Evolutionary conservation across 2,888 invertebrate genomes (phyloP).

Genomic region (Brachyopa scutellaris): DNA sequence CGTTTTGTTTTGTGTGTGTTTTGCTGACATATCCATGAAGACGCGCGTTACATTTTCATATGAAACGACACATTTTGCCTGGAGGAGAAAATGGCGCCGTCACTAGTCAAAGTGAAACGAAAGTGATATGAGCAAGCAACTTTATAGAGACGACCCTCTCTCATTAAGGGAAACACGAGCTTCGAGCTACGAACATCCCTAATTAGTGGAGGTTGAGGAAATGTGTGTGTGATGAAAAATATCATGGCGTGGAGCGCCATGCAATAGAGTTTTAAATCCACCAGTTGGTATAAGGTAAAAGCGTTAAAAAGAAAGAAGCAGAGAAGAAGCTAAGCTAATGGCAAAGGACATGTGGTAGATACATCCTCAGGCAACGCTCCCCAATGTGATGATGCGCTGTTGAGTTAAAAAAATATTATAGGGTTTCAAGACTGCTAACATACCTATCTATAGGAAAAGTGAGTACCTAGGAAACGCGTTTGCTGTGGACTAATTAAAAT

Average conservation of each 20-base stretch:
- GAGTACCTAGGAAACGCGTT: slow-evolving; percentile 41
- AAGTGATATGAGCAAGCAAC: slow-evolving; percentile 59
- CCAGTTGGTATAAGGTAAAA: background rate
- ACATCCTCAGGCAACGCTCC: slow-evolving; percentile 13
- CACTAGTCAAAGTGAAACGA: slow-evolving; percentile 37
- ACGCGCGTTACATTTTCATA: slow-evolving; percentile 36
- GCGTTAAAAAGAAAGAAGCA: background rate
- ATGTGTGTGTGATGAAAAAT: slow-evolving; percentile 30
- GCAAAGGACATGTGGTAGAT: slow-evolving; percentile 23
- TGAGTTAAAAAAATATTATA: slow-evolving; percentile 21
- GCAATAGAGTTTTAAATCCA: background rate
- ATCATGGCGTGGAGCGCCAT: background rate
- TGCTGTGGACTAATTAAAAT: slow-evolving; percentile 68
- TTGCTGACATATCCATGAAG: slow-evolving; percentile 8
- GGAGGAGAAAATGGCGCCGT: slow-evolving; percentile 26
- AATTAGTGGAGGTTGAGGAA: slow-evolving; percentile 46
- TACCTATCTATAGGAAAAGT: background rate
- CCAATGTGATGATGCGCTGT: slow-evolving; percentile 14
- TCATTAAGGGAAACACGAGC: slow-evolving; percentile 36
- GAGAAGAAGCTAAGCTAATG: slow-evolving; percentile 5
- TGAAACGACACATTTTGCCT: slow-evolving; percentile 34
- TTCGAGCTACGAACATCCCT: too few species aligned
- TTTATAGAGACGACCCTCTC: slow-evolving; percentile 28
- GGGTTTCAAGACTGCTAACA: slow-evolving; percentile 15
- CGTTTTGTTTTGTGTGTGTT: background rate